These are phyloP conservation scores for Atta cephalotes DNA, from an alignment of 1,140 invertebrate species.

Conservation along the genomic window DNA sequence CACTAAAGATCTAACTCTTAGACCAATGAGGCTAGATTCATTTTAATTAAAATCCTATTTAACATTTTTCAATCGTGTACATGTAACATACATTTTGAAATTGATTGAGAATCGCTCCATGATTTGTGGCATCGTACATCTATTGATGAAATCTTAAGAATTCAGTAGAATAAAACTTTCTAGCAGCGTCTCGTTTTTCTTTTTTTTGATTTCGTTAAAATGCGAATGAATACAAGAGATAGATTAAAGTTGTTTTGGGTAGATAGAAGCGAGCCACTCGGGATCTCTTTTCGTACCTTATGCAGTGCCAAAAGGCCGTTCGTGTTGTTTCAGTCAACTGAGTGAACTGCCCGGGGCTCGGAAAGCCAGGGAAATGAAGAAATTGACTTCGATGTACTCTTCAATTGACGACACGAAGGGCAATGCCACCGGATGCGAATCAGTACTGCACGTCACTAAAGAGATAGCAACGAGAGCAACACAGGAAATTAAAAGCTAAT, in stretches of 20 bases:
- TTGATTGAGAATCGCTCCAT: conserved; percentile 16
- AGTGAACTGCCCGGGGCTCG: conserved; percentile 47
- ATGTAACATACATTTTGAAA: not conserved
- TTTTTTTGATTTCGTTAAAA: conserved; percentile 3
- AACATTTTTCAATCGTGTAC: not conserved
- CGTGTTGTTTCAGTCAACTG: conserved; percentile 64
- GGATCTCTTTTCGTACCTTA: conserved; percentile 22
- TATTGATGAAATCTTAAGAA: conserved; percentile 22
- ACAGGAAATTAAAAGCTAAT: conserved; percentile 36
- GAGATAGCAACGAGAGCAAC: conserved; percentile 11
- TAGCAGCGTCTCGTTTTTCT: not conserved
- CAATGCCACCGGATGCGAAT: conserved; percentile 25
- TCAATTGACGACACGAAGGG: conserved; percentile 29
- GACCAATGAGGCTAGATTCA: too few species aligned
- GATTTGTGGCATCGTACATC: conserved; percentile 9
- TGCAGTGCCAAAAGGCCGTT: not conserved
- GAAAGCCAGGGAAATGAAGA: conserved; percentile 35
- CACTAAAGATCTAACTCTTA: too few species aligned
- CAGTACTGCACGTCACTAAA: not conserved
- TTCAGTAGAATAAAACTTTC: not conserved
- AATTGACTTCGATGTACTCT: conserved; percentile 35
- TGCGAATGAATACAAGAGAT: not conserved
- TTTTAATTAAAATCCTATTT: not conserved
- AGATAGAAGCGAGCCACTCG: not conserved
- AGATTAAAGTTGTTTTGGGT: conserved; percentile 25